These are phyloP conservation scores for Rhinoptilus africanus DNA, from an alignment of 2,113 vertebrate species.

Conservation along the genomic window DNA sequence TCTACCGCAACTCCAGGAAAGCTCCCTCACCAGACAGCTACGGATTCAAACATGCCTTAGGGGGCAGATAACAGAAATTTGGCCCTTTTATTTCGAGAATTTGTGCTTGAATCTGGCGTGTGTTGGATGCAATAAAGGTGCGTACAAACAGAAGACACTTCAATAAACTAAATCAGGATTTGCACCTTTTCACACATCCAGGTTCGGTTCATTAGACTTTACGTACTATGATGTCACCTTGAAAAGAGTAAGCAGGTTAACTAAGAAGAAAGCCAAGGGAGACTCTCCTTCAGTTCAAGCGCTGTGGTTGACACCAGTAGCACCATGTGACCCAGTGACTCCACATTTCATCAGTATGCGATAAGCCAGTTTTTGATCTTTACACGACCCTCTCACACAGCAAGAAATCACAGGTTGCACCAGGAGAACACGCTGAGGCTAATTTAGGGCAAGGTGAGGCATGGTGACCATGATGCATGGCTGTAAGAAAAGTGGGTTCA, in stretches of 20 bases:
- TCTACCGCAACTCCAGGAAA: not conserved
- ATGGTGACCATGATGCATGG: too few relatives aligned
- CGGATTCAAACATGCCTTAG: not conserved
- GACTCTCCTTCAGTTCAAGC: not conserved
- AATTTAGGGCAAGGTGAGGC: too few relatives aligned
- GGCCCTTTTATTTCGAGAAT: not conserved
- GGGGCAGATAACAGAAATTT: not conserved
- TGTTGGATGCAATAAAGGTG: not conserved
- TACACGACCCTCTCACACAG: not conserved
- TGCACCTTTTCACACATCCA: not conserved
- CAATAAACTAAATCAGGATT: not conserved
- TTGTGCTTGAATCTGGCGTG: not conserved
- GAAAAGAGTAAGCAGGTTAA: not conserved
- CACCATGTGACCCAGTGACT: too few relatives aligned
- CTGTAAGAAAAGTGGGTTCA: too few relatives aligned
- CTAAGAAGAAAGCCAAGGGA: not conserved
- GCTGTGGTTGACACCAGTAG: accelerated
- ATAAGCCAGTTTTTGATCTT: not conserved
- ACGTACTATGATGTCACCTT: not conserved
- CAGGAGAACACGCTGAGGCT: accelerated
- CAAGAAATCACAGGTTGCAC: not conserved
- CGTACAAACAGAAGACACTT: not conserved
- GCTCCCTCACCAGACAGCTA: not conserved
- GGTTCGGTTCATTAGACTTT: not conserved
- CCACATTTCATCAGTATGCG: accelerated